Evolutionary conservation across 2,888 invertebrate species (phyloP), one percentile per base, ranked within the genome.

Genomic region (Troides aeacus): DNA sequence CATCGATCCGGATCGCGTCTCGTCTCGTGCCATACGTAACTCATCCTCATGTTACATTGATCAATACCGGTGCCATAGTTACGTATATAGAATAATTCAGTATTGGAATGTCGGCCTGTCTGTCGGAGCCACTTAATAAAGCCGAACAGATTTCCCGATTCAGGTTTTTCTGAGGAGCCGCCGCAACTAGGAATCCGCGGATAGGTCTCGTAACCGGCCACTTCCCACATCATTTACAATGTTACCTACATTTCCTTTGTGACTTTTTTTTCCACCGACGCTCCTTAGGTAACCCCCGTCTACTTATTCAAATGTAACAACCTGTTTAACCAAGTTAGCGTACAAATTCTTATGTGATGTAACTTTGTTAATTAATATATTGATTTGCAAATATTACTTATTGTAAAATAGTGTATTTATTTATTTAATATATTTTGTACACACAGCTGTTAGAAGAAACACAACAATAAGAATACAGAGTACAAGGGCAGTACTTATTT

Each of bases 121-220:
- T 72, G 73, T 69, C 69, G 70, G 66, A 66, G 62, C 61, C 62
- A 66, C 70, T 46, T 69, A 71, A 72, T 72, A 61, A 74, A 67
- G 72, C 74, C 62, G 67, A 64, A 64, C 50, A 73, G 72, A 74
- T 75, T 74, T 75, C 73, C 73, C 74, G 73, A 63, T 63, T 64
- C 59, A 58, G 64, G 72, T 75, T 75, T 75, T 74, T 66, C 56
- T 70, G 30, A 58, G 50, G 21, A 24, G 50, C 42, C 39, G 46
- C 15, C 46, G 30, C 66, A 56, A 70, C 63, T 23, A 70, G 60
- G 60, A 56, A 67, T 68, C 50, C 59, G 50, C 17, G 39, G 63
- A 50, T 60, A 50, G 56, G 6, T 66, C 70, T 63, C 66, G 70
- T 70, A 70, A 70, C 62, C 5, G 42, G 42, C 59, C n/a, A 46